Conservation (phyloP, 2,113 vertebrate species). For the Ramphastos sulfuratus region DNA sequence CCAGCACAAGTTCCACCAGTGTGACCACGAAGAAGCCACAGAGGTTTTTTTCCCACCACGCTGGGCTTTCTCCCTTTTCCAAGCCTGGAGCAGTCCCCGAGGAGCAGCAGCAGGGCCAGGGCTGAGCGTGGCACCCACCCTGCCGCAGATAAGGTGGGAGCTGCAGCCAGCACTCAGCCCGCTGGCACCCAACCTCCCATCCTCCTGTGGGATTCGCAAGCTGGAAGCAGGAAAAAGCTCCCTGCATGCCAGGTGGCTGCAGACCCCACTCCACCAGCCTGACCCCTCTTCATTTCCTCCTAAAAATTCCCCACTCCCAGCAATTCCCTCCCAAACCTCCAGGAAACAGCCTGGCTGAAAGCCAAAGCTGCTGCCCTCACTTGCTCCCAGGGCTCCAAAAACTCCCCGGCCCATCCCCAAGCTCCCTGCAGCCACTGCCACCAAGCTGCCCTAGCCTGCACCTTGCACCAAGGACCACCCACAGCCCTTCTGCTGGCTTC, state of each 20-base stretch:
- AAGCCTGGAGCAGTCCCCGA: not conserved
- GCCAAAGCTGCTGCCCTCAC: not conserved
- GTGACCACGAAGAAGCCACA: not conserved
- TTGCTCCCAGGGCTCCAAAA: not conserved
- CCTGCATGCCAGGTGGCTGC: not conserved
- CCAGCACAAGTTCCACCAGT: not conserved
- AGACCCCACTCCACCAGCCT: not conserved
- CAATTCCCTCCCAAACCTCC: fast-evolving
- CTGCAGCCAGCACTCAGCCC: not conserved
- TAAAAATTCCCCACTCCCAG: not conserved
- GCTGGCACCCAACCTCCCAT: not conserved
- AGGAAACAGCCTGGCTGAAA: not conserved
- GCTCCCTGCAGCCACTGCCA: not conserved
- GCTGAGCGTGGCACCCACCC: not conserved
- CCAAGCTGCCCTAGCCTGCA: not conserved
- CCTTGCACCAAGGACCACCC: not conserved
- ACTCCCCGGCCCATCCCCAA: not conserved
- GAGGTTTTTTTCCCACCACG: not conserved
- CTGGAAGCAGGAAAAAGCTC: not conserved
- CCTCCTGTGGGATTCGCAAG: not conserved
- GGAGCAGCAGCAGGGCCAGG: not conserved
- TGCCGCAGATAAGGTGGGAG: not conserved
- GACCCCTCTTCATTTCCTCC: not conserved
- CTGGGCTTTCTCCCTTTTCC: not conserved
- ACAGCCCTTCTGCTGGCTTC: not conserved